These are phyloP conservation scores for Atta texana DNA, from an alignment of 1,140 invertebrate genomes.

Conservation along the genomic window DNA sequence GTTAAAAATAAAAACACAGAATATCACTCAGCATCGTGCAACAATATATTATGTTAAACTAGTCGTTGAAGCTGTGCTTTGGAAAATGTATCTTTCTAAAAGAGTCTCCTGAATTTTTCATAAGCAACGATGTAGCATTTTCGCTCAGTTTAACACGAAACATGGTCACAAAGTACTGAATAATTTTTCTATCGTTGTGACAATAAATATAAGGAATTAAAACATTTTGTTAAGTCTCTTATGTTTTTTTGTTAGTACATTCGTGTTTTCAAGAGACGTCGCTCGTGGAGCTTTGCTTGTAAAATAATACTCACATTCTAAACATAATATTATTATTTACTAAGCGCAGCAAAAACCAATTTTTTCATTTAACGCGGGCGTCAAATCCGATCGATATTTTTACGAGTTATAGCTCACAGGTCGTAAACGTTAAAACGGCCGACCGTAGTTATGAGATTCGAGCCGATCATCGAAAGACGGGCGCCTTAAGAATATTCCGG, in stretches of 20 bases:
- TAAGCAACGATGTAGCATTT: not conserved
- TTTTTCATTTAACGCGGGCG: slow-evolving; percentile 30
- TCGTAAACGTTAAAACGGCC: slow-evolving; percentile 62
- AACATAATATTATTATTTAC: not conserved
- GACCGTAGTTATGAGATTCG: slow-evolving; percentile 42
- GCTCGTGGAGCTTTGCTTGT: not conserved
- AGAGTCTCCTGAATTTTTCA: not conserved
- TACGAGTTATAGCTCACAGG: slow-evolving; percentile 57
- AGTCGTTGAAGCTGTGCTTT: not conserved
- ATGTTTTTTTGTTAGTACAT: not conserved
- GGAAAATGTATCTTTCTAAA: slow-evolving; percentile 5
- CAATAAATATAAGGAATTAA: not conserved
- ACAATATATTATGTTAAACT: slow-evolving; percentile 9
- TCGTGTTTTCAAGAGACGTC: not conserved
- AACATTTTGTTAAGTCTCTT: not conserved
- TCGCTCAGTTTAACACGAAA: not conserved
- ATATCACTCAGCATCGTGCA: not conserved
- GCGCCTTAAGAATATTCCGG: slow-evolving; percentile 59
- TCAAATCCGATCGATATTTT: slow-evolving; percentile 50
- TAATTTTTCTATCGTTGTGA: not conserved
- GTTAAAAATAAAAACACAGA: not conserved
- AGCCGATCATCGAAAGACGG: slow-evolving; percentile 26
- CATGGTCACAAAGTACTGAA: not conserved
- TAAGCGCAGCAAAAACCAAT: not conserved
- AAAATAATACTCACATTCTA: slow-evolving; percentile 20